Base-by-base conservation (phyloP, 2,888 invertebrate species). In the Leptarthrus brevirostris region DNA sequence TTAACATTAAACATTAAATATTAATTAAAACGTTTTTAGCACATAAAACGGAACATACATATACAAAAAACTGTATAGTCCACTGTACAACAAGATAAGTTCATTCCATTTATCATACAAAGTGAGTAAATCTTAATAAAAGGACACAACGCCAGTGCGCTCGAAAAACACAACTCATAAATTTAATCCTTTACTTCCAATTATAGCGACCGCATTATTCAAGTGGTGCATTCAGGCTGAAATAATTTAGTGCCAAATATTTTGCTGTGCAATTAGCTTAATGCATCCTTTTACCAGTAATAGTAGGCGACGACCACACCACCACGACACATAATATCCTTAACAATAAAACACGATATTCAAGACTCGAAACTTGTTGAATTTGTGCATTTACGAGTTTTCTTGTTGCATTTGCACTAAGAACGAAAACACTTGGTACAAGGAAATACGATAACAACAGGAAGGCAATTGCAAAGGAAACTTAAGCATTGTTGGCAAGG, bases 401-500 rank as follows among this genome's bases (percentile, higher is more conserved):
- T 61, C 61, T 61, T 40, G 61, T 36, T 61, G 61, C 61, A 61
- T 61, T 61, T 61, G 61, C 61, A 36, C 36, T 61, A 61, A 61
- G 61, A 61, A 61, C 61, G 61, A 40, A 36, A 61, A 61, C 61
- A 61, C 61, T 61, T 20, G 40, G 36, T 61, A 61, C 61, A 61
- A 61, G 30, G 61, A 58, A 58, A 61, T 61, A 20, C 61, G 61
- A 61, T 61, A 61, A 61, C 36, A 58, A 58, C 58, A 58, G 58
- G 61, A 61, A 61, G 61, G 61, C 61, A 61, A 36, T 61, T 61
- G 61, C 36, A 61, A 58, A 40, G 61, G 61, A 16, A 6, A 34
- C 26, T 72, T 40, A 49, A 16, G 10, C 20, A 26, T 44, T 26
- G 52, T 16, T 34, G 53, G 24, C 26, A 12, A 76, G 77, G 79